Evolutionary conservation across 2,888 invertebrate genomes (phyloP).

Genomic region (Loripinus fragilis): DNA sequence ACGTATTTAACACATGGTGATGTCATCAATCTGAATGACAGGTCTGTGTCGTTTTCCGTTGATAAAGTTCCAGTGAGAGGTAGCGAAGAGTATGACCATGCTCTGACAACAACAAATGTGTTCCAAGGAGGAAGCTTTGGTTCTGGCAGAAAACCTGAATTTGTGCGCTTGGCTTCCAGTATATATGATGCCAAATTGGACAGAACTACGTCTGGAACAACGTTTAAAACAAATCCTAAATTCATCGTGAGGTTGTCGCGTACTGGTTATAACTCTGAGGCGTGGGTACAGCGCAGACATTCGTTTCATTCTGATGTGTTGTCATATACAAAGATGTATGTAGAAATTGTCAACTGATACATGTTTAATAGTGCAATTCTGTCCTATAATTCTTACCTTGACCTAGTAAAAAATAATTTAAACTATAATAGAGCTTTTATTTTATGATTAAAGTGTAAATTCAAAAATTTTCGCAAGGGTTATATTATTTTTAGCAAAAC

Average conservation of each 20-base stretch:
- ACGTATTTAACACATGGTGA: conserved; percentile 70
- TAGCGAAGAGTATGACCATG: conserved; percentile 62
- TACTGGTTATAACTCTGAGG: conserved; percentile 51
- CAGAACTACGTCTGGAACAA: conserved; percentile 58
- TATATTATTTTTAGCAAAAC: too few relatives aligned
- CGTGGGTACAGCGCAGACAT: conserved; percentile 60
- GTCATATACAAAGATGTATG: conserved; percentile 63
- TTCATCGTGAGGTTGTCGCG: conserved; percentile 63
- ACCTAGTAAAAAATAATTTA: too few relatives aligned
- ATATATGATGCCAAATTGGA: conserved; percentile 63
- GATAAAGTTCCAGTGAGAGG: conserved; percentile 60
- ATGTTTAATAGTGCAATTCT: too few relatives aligned
- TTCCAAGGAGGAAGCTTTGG: conserved; percentile 53
- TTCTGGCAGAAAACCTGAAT: conserved; percentile 60
- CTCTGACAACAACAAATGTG: conserved; percentile 61
- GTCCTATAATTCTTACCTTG: too few relatives aligned
- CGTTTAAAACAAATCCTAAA: conserved; percentile 58
- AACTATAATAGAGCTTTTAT: too few relatives aligned
- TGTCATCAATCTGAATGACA: conserved; percentile 54
- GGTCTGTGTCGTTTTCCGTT: conserved; percentile 54
- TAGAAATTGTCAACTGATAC: too few relatives aligned
- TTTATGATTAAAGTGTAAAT: too few relatives aligned
- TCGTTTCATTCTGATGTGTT: conserved; percentile 65
- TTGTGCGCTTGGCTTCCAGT: conserved; percentile 65
- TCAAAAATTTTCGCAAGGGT: too few relatives aligned